These are phyloP conservation scores for Meghimatium bilineatum DNA, from an alignment of 2,888 invertebrate species.

Conservation along the genomic window DNA sequence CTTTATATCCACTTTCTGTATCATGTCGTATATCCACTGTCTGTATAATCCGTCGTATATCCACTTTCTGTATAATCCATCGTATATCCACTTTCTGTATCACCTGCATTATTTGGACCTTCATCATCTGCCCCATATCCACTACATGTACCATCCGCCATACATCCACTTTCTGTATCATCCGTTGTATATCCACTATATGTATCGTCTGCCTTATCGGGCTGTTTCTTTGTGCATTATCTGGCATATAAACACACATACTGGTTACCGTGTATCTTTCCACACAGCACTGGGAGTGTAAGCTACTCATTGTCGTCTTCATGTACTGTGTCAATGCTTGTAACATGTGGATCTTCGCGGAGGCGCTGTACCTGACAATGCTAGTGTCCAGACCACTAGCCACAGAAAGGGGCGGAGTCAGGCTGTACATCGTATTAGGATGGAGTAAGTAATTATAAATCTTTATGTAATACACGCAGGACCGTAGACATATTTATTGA, in stretches of 20 bases:
- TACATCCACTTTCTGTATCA: background rate
- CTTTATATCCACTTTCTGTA: no score
- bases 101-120: no score
- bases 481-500: no score
- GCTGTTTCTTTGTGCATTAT: background rate
- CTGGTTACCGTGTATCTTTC: background rate
- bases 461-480: no score
- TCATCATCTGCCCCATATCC: no score
- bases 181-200: background rate
- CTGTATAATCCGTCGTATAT: no score
- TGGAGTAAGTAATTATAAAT: slow-evolving; percentile 81
- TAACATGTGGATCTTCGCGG: slow-evolving; percentile 85
- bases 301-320: slow-evolving; percentile 82
- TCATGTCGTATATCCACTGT: no score
- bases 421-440: slow-evolving; percentile 82
- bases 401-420: slow-evolving; percentile 81
- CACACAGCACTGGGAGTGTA: slow-evolving; percentile 81
- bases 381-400: slow-evolving; percentile 83
- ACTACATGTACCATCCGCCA: background rate
- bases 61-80: no score
- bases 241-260: background rate
- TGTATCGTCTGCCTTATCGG: background rate
- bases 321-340: slow-evolving; percentile 84
- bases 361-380: slow-evolving; percentile 84
- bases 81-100: no score